Conservation (phyloP, 2,888 invertebrate species). For the Melipona bicolor region DNA sequence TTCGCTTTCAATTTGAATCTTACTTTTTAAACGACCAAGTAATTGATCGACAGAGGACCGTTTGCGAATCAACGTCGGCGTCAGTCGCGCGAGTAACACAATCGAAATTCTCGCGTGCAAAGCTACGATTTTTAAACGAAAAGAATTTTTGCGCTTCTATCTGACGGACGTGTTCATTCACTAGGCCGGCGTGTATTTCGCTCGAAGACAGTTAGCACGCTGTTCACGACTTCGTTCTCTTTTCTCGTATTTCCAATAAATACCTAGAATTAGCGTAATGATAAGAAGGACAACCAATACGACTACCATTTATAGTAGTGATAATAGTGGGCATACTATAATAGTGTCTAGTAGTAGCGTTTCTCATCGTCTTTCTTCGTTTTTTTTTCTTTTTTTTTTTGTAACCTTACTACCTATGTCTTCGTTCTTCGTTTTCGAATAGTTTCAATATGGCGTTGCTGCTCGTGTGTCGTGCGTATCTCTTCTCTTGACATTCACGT, state of each 20-base stretch:
- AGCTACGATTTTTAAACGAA: background rate
- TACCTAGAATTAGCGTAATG: slow-evolving; percentile 77
- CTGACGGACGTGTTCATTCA: slow-evolving; percentile 2
- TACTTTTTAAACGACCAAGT: slow-evolving; percentile 4
- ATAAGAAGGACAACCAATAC: slow-evolving; percentile 80
- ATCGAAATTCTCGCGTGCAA: slow-evolving; percentile 17
- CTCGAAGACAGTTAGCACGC: slow-evolving; percentile 77
- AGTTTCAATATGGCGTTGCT: slow-evolving; percentile 81
- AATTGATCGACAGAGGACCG: slow-evolving; percentile 56
- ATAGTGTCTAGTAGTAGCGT: slow-evolving; percentile 80
- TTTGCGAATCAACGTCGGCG: slow-evolving; percentile 48
- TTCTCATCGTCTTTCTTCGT: slow-evolving; percentile 61
- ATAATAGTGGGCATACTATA: slow-evolving; percentile 81
- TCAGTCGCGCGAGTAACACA: slow-evolving; percentile 15
- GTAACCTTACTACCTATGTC: slow-evolving; percentile 60
- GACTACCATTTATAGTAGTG: slow-evolving; percentile 79
- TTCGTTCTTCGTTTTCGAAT: slow-evolving; percentile 71
- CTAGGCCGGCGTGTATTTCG: slow-evolving; percentile 25
- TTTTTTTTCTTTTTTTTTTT: slow-evolving; percentile 22
- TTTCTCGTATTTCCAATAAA: slow-evolving; percentile 77
- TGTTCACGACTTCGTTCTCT: slow-evolving; percentile 56
- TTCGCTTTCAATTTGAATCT: slow-evolving; percentile 1
- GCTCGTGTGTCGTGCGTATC: slow-evolving; percentile 71
- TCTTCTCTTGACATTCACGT: slow-evolving; percentile 62
- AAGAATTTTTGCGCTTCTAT: background rate